Evolutionary conservation across 1,140 invertebrate genomes (phyloP).

Genomic region (Rhagoletis pomonella): DNA sequence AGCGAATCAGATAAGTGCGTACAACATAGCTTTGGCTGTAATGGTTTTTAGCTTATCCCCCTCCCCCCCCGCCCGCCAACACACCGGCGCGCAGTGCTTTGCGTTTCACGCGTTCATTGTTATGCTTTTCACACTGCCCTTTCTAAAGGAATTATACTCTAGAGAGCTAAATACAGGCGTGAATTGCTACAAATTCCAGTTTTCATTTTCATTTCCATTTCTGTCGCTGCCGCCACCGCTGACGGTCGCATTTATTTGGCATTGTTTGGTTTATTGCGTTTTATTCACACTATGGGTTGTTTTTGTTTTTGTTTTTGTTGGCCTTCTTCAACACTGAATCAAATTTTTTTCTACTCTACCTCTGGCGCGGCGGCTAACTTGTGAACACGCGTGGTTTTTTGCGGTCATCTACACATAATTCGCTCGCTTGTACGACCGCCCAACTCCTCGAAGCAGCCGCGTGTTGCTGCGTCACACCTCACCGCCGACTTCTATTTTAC

Average conservation of each 20-base stretch:
- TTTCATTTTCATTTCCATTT: conserved; percentile 18
- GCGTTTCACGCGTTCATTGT: neutral
- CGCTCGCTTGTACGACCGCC: neutral
- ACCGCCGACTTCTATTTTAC: neutral
- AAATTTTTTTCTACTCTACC: no score
- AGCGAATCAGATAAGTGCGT: neutral
- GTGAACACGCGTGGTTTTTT: conserved; percentile 23
- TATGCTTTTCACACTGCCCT: neutral
- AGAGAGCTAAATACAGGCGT: conserved; percentile 28
- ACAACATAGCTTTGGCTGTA: neutral
- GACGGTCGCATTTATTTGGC: conserved; percentile 10
- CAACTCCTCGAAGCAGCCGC: neutral
- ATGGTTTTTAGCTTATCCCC: neutral
- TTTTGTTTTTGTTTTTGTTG: neutral
- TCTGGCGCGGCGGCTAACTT: neutral
- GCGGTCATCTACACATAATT: conserved; percentile 5
- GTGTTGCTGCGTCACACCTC: neutral
- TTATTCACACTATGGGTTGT: neutral
- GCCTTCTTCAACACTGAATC: no score
- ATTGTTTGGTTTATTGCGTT: neutral
- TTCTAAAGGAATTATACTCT: conserved; percentile 1
- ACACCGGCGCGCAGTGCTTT: neutral
- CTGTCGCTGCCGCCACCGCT: neutral
- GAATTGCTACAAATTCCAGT: conserved; percentile 18
- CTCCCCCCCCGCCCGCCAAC: neutral